Evolutionary conservation across 2,797 vertebrate species (phyloP), one percentile per base, ranked within the genome.

Genomic region (Taeniopygia guttata): DNA sequence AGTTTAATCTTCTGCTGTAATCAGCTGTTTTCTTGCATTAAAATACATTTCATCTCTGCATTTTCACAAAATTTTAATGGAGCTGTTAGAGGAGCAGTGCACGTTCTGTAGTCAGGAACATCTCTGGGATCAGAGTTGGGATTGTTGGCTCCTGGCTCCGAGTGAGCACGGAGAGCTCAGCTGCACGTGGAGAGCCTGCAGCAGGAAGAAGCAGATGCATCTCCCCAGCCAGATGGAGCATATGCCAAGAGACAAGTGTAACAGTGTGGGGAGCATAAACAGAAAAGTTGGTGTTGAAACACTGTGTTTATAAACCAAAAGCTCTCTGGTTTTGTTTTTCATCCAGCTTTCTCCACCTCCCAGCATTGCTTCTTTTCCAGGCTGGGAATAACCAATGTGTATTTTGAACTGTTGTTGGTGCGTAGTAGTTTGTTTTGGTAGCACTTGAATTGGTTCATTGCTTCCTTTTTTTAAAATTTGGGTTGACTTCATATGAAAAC

Each of bases 261-360:
- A 56, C 84, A 88, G 87, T 73, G 91, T 86, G 83, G 69, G 93
- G 90, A 95, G 58, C 74, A 78, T 94, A 90, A 96, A 94, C 84
- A 95, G 72, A 72, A 90, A 91, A 87, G 85, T 94, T 95, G 75
- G 60, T 95, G 84, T 90, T 95, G 92, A 93, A 96, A 89, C 90
- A 84, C 77, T 90, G 2, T 88, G 78, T 89, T 95, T 95, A 87
- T 90, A 96, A 95, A 94, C 59, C 81, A 84, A 85, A 92, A 95
- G 87, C 89, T 58, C 83, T 68, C 84, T 90, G 27, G 76, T 78
- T 70, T 85, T 86, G 54, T 88, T 84, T 92, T 67, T 82, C 27
- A 91, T 78, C 76, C 30, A 52, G 30, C 90, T 86, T 93, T 95
- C 38, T 90, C 73, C 43, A 68, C 88, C 76, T 92, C 59, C 55